phyloP scores from a whole-genome alignment of 2,888 invertebrate species.

The Doris montereyensis region DNA sequence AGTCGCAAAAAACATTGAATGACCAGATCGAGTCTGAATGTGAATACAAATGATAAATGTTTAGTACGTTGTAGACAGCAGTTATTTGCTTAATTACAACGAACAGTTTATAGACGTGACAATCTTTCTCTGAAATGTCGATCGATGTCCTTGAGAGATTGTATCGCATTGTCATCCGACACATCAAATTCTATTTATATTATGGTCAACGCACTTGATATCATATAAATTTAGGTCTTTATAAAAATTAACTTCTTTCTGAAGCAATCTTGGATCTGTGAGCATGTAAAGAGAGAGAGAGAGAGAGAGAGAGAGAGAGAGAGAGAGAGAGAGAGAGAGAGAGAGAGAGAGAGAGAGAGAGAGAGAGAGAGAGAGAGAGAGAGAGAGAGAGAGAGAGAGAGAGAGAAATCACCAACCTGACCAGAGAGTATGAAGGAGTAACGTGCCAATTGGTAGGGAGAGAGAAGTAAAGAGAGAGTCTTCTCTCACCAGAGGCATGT shows the following conservation, averaged over 20 bases:
- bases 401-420: neutral
- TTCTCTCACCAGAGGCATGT: too few species aligned
- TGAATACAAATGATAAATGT: too few species aligned
- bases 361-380: neutral
- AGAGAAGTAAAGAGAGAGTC: neutral
- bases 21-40: too few species aligned
- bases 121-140: neutral
- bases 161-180: too few species aligned
- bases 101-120: neutral
- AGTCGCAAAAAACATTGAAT: too few species aligned
- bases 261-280: neutral
- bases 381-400: conserved; percentile 29
- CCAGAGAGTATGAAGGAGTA: conserved; percentile 22
- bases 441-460: conserved; percentile 1
- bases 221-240: too few species aligned
- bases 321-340: neutral
- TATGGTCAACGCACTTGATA: too few species aligned
- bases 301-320: neutral
- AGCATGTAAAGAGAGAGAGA: neutral
- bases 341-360: neutral
- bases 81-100: too few species aligned
- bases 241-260: neutral
- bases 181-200: too few species aligned
- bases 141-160: too few species aligned
- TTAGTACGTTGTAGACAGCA: too few species aligned